A percentile compares a stretch with the other conserved stretches of the same genome.
These are phyloP conservation scores for Ceyx erithaca DNA, from an alignment of 2,797 vertebrate genomes.

Conservation along the genomic window DNA sequence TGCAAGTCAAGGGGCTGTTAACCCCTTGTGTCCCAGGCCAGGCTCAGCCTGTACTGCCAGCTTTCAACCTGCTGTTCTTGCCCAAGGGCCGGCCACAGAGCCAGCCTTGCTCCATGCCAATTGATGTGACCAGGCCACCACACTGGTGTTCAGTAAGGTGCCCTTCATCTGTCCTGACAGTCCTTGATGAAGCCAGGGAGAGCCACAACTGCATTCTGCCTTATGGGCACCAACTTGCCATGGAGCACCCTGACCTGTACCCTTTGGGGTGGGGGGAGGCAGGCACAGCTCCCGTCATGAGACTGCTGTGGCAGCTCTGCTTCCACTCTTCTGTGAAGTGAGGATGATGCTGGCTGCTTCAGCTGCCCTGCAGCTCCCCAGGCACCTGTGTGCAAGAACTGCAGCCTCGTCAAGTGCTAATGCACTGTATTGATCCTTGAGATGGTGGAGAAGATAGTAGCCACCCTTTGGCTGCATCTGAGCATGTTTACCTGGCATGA, in stretches of 20 bases:
- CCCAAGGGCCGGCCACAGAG: rapidly evolving
- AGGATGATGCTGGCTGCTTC: neutral
- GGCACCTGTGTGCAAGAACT: neutral
- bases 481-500: rapidly evolving
- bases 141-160: neutral
- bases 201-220: neutral
- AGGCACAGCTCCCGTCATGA: rapidly evolving
- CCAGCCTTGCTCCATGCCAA: neutral
- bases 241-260: neutral
- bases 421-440: neutral
- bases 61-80: neutral
- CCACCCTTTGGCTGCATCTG: neutral
- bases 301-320: neutral
- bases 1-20: neutral
- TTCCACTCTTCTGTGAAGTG: neutral
- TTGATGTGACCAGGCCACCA: neutral
- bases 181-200: neutral
- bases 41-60: neutral
- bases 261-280: neutral
- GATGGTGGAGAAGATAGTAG: neutral
- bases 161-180: neutral
- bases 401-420: slow-evolving; percentile 24
- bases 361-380: neutral
- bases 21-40: neutral
- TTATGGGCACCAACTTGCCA: rapidly evolving